Evolutionary conservation across 2,797 vertebrate species (phyloP), one percentile per base, ranked within the genome.

Genomic region (Morelia viridis): DNA sequence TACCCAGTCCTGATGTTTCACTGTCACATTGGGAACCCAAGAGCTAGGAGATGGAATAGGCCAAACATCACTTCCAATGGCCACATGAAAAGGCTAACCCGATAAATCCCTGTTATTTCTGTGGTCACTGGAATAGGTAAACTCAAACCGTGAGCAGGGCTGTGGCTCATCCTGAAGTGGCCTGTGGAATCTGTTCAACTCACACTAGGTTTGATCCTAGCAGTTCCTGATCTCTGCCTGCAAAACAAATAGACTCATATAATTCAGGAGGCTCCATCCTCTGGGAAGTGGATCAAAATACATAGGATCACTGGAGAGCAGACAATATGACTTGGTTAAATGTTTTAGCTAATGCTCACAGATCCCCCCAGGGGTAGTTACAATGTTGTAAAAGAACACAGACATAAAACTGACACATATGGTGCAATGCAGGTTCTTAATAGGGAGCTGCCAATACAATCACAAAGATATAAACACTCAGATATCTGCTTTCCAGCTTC

Each of bases 401-500:
- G 53, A 68, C 83, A 85, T 85, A 80, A 85, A 62, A 41, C 76
- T n/a, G 41, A 62, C 56, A 62, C 53, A 85, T 71, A 50, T 68
- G 50, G 22, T 28, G 11, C n/a, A 92, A 17, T 86, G 64, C 17
- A 11, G 64, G 28, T 50, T 89, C 80, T 89, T 41, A 68, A 85
- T 17, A 53, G 50, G 88, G 56, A 92, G 12, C 31, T 61, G 62
- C 88, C 35, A 50, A 53, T 89, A 28, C 46, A 89, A 50, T 92
- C 83, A 86, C 61, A 86, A 71, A 85, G 7, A 41, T 89, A 85
- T 71, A 83, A 68, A 89, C 58, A 24, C 35, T 92, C 53, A 89
- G 31, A 58, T 71, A 56, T 71, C 80, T 76, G 65, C 56, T 53
- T 31, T 89, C 35, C 1, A 57, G 28, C n/a, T 87, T 76, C 4